Evolutionary conservation across 2,888 invertebrate genomes (phyloP).

Genomic region (Catonia carolina): DNA sequence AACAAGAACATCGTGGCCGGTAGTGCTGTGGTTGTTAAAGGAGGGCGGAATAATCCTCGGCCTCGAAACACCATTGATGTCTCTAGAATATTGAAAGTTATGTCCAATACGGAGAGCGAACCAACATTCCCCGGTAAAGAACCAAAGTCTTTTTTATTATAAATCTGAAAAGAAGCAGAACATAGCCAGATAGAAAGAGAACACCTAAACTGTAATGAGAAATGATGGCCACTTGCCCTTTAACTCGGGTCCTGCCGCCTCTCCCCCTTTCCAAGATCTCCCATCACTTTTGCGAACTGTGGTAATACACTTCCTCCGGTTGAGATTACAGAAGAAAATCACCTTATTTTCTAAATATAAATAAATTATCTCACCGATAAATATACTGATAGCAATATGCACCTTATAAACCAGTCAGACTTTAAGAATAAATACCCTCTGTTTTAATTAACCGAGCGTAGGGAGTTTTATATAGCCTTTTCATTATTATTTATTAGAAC

Average conservation of each 20-base stretch:
- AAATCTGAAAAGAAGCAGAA: conserved; percentile 25
- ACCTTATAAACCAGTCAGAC: too few species aligned
- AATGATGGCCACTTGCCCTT: conserved; percentile 16
- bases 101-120: conserved; percentile 22
- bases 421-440: too few species aligned
- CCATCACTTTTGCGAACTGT: too few species aligned
- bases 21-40: neutral
- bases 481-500: too few species aligned
- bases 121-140: conserved; percentile 2
- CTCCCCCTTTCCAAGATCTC: neutral
- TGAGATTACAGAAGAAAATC: too few species aligned
- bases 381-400: too few species aligned
- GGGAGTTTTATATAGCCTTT: too few species aligned
- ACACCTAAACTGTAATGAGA: conserved; percentile 19
- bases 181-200: conserved; percentile 18
- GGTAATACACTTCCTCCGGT: too few species aligned
- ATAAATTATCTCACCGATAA: too few species aligned
- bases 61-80: conserved; percentile 25
- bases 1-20: too few species aligned
- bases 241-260: neutral
- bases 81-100: conserved; percentile 26
- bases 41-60: conserved; percentile 1
- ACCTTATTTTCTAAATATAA: too few species aligned
- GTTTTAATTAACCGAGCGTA: too few species aligned
- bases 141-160: conserved; percentile 29